Evolutionary conservation across 2,888 invertebrate species (phyloP).

Genomic region (Cordylochernes scorpioides): DNA sequence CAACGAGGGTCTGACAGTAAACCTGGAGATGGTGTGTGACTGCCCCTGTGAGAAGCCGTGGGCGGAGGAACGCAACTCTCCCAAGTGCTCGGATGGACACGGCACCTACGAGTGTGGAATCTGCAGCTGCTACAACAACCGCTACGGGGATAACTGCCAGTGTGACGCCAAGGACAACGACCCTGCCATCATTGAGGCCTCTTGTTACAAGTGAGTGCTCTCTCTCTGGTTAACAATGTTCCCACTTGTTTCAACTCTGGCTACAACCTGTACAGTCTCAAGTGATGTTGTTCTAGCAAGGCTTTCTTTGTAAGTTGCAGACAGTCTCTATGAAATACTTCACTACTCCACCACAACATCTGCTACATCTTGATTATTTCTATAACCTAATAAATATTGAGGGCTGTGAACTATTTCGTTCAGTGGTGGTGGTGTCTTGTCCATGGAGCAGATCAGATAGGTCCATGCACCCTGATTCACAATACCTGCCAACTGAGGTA

Average conservation of each 20-base stretch:
- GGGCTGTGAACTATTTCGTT: too few species aligned
- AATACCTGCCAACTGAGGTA: too few species aligned
- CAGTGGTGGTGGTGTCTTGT: too few species aligned
- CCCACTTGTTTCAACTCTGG: background rate
- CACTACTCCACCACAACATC: slow-evolving; percentile 2
- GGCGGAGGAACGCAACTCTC: slow-evolving; percentile 25
- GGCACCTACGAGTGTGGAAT: slow-evolving; percentile 73
- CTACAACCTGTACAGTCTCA: background rate
- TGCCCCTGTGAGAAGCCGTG: slow-evolving; percentile 56
- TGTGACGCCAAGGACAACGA: slow-evolving; percentile 31
- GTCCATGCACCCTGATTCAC: too few species aligned
- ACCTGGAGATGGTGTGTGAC: slow-evolving; percentile 74
- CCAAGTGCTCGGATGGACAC: slow-evolving; percentile 35
- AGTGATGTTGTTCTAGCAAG: background rate
- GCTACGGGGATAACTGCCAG: slow-evolving; percentile 45
- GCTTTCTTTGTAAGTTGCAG: background rate
- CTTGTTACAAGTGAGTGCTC: slow-evolving; percentile 16
- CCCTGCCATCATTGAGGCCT: slow-evolving; percentile 10
- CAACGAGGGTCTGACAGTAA: slow-evolving; percentile 57
- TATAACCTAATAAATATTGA: too few species aligned
- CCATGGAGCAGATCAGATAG: too few species aligned
- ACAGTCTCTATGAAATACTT: slow-evolving; percentile 5
- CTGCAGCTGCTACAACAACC: slow-evolving; percentile 32
- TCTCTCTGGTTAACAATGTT: background rate
- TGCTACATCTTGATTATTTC: too few species aligned